A percentile compares a stretch with the other conserved stretches of the same genome.
phyloP scores from a whole-genome alignment of 2,797 vertebrate species.

The Sebastes matsubarae region DNA sequence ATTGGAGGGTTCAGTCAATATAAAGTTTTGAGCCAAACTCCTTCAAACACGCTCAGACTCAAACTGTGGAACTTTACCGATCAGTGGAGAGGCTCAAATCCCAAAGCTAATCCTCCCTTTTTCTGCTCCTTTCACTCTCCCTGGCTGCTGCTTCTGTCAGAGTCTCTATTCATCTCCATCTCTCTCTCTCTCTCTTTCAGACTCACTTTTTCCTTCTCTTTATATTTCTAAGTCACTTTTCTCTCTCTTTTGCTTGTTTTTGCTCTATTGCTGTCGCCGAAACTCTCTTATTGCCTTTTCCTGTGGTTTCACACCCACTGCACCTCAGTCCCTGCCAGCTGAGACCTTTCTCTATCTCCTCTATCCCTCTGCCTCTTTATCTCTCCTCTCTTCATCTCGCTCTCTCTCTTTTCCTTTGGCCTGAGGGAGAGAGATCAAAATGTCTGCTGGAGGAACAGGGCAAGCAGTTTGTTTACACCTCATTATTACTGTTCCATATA shows the following conservation, averaged over 20 bases:
- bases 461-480: constrained; percentile 64
- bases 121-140: constrained; percentile 42
- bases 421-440: constrained; percentile 55
- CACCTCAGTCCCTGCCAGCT: constrained; percentile 42
- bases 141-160: constrained; percentile 31
- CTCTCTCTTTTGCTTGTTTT: background rate
- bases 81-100: constrained; percentile 62
- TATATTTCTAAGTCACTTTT: constrained; percentile 28
- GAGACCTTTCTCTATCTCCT: constrained; percentile 25
- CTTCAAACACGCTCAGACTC: constrained; percentile 41
- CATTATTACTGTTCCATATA: constrained; percentile 51
- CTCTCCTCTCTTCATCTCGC: constrained; percentile 8
- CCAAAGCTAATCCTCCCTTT: constrained; percentile 61
- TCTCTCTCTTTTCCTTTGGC: constrained; percentile 7
- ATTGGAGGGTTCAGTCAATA: constrained; percentile 35
- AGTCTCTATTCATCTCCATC: constrained; percentile 42
- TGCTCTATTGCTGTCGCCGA: constrained; percentile 9
- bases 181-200: background rate
- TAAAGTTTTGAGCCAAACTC: constrained; percentile 53
- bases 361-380: constrained; percentile 29
- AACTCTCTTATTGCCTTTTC: constrained; percentile 9
- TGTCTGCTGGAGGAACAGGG: constrained; percentile 43
- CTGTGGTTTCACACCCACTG: constrained; percentile 20
- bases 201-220: constrained; percentile 11
- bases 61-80: constrained; percentile 43